Evolutionary conservation across 2,888 invertebrate genomes (phyloP).

Genomic region (Perizoma affinitatum): DNA sequence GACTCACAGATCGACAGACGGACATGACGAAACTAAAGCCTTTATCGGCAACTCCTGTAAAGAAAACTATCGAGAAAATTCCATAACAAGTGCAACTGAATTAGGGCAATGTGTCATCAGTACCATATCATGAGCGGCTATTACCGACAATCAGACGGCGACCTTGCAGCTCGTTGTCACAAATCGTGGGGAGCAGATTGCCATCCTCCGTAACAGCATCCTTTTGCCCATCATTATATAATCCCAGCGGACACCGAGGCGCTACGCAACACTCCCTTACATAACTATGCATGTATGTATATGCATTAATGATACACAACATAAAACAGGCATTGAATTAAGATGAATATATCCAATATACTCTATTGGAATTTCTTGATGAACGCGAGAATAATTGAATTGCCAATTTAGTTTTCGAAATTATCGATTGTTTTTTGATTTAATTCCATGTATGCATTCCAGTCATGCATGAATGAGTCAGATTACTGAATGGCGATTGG

Average conservation of each 20-base stretch:
- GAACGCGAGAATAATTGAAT: slow-evolving; percentile 4
- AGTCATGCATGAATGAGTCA: not conserved
- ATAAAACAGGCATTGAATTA: too few relatives aligned
- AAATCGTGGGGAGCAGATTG: slow-evolving; percentile 81
- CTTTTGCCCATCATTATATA: slow-evolving; percentile 77
- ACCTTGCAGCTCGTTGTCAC: slow-evolving; percentile 81
- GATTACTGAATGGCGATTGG: not conserved
- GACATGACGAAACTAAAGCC: too few relatives aligned
- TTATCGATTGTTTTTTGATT: slow-evolving; percentile 9
- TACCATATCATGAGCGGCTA: slow-evolving; percentile 63
- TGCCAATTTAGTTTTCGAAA: not conserved
- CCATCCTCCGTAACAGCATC: slow-evolving; percentile 77
- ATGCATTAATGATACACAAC: too few relatives aligned
- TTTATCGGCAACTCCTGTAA: too few relatives aligned
- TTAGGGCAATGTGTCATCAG: slow-evolving; percentile 70
- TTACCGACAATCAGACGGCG: slow-evolving; percentile 79
- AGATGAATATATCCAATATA: slow-evolving; percentile 4
- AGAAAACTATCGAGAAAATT: slow-evolving; percentile 17
- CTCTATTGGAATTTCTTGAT: slow-evolving; percentile 9
- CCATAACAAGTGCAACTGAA: slow-evolving; percentile 52
- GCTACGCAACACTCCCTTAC: not conserved
- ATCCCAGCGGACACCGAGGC: slow-evolving; percentile 43
- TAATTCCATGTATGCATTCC: not conserved
- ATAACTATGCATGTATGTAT: too few relatives aligned
- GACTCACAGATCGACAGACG: too few relatives aligned